Conservation (phyloP, 2,113 vertebrate genomes). For the Centropristis striata region DNA sequence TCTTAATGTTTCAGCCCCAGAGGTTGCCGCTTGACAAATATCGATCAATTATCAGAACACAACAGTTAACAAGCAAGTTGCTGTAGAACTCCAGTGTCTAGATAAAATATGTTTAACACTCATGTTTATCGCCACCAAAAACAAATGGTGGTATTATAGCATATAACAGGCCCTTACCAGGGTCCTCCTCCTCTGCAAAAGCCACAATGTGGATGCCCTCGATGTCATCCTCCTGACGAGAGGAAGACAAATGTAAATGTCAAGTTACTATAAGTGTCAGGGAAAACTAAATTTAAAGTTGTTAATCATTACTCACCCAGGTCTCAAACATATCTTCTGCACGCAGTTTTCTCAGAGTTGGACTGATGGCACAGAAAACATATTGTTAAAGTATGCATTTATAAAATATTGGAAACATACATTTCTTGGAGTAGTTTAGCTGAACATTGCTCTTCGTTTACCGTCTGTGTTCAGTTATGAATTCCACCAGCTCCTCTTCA, state of each 20-base stretch:
- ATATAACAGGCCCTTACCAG: constrained; percentile 84
- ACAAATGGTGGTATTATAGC: neutral
- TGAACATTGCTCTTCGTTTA: constrained; percentile 62
- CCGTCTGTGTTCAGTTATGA: constrained; percentile 93
- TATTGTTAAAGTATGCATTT: neutral
- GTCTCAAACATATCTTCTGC: constrained; percentile 98
- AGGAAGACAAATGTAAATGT: constrained; percentile 4
- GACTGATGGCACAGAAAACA: constrained; percentile 80
- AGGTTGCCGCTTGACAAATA: too few relatives aligned
- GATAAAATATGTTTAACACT: neutral
- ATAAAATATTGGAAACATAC: too few relatives aligned
- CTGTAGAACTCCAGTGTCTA: neutral
- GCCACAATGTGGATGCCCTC: constrained; percentile 97
- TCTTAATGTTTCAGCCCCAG: too few relatives aligned
- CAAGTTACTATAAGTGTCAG: neutral
- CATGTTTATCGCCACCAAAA: neutral
- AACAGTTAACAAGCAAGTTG: too few relatives aligned
- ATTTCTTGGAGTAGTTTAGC: too few relatives aligned
- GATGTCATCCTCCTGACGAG: constrained; percentile 92
- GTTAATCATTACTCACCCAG: constrained; percentile 89
- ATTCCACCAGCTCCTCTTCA: constrained; percentile 93
- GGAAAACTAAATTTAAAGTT: neutral
- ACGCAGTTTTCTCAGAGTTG: constrained; percentile 95
- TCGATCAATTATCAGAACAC: too few relatives aligned
- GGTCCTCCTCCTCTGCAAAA: constrained; percentile 97